These are phyloP conservation scores for Andinoacara biseriatus DNA, from an alignment of 2,113 vertebrate genomes.

Conservation along the genomic window DNA sequence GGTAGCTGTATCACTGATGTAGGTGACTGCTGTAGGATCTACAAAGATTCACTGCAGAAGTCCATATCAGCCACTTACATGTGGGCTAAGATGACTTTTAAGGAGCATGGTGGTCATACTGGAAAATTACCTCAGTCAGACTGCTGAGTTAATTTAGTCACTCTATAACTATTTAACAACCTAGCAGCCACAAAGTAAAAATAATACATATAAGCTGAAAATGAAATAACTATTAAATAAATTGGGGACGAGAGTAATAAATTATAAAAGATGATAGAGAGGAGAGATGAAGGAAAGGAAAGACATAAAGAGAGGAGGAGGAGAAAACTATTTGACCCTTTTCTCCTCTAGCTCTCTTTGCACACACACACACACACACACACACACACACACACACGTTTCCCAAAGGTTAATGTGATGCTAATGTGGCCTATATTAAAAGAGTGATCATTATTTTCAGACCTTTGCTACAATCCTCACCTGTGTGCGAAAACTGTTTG, in stretches of 20 bases:
- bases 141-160: no score
- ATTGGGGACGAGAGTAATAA: background rate
- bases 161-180: no score
- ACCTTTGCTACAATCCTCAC: constrained; percentile 38
- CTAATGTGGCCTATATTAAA: constrained; percentile 67
- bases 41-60: background rate
- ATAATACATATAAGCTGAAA: background rate
- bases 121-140: no score
- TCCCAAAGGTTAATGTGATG: constrained; percentile 73
- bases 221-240: background rate
- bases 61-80: background rate
- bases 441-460: constrained; percentile 65
- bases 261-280: background rate
- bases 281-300: no score
- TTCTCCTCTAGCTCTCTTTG: background rate
- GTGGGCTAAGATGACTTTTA: background rate
- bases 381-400: constrained; percentile 3
- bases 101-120: no score
- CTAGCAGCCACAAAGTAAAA: no score
- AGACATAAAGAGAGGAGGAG: background rate
- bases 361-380: background rate
- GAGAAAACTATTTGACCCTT: background rate
- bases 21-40: background rate
- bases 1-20: background rate
- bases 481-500: constrained; percentile 31